Evolutionary conservation across 2,888 invertebrate genomes (phyloP), one percentile per base, ranked within the genome.

Genomic region (Syrphus vitripennis): DNA sequence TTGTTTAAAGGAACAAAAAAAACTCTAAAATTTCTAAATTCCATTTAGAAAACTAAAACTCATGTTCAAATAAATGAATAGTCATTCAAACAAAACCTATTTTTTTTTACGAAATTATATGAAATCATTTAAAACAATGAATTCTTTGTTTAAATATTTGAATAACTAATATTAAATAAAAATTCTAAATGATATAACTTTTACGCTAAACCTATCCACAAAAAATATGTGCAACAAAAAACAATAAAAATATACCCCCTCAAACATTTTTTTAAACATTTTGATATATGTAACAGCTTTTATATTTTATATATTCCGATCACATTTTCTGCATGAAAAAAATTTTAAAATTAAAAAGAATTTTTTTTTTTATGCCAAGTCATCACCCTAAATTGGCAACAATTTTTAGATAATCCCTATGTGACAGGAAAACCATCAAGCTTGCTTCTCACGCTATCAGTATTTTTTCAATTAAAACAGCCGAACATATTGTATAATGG

Each of bases 401-500:
- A 77, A 65, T 77, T 72, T 65, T 37, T 21, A 59, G 40, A 37
- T 65, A 77, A 71, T 59, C 40, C 50, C 40, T n/a, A n/a, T 26
- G 16, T 71, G 59, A 71, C 70, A 82, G 65, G 40, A 65, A 50
- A 71, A 71, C 57, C 70, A 82, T 77, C 77, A 77, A 59, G 48
- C 55, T 45, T 7, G 21, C 34, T 45, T 45, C 65, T 48, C 63
- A 55, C 37, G 40, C 26, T 16, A 57, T 65, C 57, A 80, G 14
- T 24, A 19, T 57, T 71, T 77, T 82, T 77, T 82, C 65, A 82
- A 82, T 82, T 82, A 77, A 82, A 77, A 55, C 57, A 16, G 45
- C 34, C 70, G 48, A 71, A 76, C 70, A 69, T 63, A 75, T 75
- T 70, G 61, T 31, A 71, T 40, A 63, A 53, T 26, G 61, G 37